These are phyloP conservation scores for Semotilus atromaculatus DNA, from an alignment of 2,797 vertebrate genomes.

Conservation along the genomic window DNA sequence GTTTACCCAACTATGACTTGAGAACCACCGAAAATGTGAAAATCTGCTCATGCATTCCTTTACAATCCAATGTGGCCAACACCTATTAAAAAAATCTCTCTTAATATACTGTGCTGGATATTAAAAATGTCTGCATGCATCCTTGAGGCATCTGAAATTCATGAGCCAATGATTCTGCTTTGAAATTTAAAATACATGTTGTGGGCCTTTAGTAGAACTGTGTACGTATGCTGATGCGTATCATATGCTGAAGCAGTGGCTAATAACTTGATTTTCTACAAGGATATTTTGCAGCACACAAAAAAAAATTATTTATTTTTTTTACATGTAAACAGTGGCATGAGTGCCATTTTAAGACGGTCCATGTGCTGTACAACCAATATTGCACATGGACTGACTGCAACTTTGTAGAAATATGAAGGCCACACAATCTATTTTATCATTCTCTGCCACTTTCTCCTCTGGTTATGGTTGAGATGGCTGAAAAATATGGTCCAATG, in stretches of 20 bases:
- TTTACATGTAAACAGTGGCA: not conserved
- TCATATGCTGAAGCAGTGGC: not conserved
- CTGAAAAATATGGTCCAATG: constrained; percentile 31
- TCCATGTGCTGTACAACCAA: not conserved
- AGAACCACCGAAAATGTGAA: not conserved
- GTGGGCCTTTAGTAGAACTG: not conserved
- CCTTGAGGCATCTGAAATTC: constrained; percentile 3
- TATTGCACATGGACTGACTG: not conserved
- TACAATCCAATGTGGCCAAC: not conserved
- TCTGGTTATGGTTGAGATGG: constrained; percentile 20
- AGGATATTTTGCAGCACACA: not conserved
- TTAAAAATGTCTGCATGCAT: not conserved
- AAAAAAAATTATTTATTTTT: constrained; percentile 3
- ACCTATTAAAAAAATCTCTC: not conserved
- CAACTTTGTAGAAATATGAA: constrained; percentile 19
- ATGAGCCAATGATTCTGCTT: not conserved
- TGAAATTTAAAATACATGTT: not conserved
- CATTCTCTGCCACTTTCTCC: not conserved
- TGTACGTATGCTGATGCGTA: not conserved
- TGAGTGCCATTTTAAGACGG: not conserved
- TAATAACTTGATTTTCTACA: not conserved
- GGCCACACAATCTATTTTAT: constrained; percentile 24
- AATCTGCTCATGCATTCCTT: not conserved
- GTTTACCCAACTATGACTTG: not conserved
- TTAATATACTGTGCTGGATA: not conserved